A percentile compares a stretch with the other conserved stretches of the same genome.
These are phyloP conservation scores for Lagopus muta DNA, from an alignment of 2,113 vertebrate genomes.

Conservation along the genomic window DNA sequence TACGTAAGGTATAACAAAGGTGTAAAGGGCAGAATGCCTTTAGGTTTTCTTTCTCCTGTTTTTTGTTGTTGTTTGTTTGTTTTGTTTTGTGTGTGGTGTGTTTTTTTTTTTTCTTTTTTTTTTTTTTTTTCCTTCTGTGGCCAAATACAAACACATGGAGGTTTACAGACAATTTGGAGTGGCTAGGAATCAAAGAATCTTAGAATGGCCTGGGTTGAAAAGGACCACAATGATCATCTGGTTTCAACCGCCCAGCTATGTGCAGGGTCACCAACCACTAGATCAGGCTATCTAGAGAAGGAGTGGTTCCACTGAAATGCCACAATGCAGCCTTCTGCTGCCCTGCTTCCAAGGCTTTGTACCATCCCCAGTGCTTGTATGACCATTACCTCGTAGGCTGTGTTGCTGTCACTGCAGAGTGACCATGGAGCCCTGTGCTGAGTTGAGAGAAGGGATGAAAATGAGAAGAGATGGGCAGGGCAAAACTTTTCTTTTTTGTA, in stretches of 20 bases:
- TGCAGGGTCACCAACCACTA: too few relatives aligned
- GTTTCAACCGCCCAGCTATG: too few relatives aligned
- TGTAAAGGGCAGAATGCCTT: not conserved
- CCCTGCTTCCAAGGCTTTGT: fast-evolving
- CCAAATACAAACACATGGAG: too few relatives aligned
- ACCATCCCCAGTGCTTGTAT: fast-evolving
- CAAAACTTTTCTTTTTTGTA: not conserved
- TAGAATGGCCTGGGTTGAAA: too few relatives aligned
- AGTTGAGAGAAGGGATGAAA: not conserved
- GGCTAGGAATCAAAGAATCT: too few relatives aligned
- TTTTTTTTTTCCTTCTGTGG: too few relatives aligned
- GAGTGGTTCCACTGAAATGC: not conserved
- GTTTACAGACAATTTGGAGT: too few relatives aligned
- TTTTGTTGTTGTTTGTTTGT: too few relatives aligned
- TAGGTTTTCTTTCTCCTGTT: not conserved
- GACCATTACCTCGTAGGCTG: not conserved
- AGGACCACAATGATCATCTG: too few relatives aligned
- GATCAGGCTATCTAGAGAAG: too few relatives aligned
- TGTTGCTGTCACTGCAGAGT: not conserved
- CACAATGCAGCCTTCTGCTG: not conserved
- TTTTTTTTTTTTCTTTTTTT: too few relatives aligned
- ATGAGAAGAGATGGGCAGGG: not conserved
- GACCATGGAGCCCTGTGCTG: not conserved
- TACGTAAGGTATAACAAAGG: fast-evolving
- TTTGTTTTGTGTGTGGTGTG: too few relatives aligned